Percentiles rank a stretch among this genome's conserved stretches.
These are phyloP conservation scores for Epinotia ramella DNA, from an alignment of 2,888 invertebrate genomes.

Conservation along the genomic window DNA sequence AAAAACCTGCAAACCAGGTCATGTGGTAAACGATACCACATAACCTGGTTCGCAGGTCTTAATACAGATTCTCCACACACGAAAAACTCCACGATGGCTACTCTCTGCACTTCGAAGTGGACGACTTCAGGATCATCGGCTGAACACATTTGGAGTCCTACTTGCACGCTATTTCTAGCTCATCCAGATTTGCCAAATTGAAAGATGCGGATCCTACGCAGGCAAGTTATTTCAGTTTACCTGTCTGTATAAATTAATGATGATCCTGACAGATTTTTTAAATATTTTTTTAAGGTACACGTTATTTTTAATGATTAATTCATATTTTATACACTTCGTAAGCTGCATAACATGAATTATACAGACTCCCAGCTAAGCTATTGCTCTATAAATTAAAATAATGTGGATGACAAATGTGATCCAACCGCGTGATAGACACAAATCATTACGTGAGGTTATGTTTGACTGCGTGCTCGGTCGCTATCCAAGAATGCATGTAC, in stretches of 20 bases:
- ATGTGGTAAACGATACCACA: no score
- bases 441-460: constrained; percentile 36
- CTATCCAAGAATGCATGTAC: constrained; percentile 5
- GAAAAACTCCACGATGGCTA: no score
- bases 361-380: constrained; percentile 25
- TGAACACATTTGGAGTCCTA: no score
- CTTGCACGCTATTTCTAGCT: no score
- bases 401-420: constrained; percentile 32
- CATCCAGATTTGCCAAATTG: neutral
- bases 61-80: no score
- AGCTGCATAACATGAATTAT: neutral
- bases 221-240: neutral
- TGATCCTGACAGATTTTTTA: neutral
- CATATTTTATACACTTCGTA: constrained; percentile 1
- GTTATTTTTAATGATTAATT: neutral
- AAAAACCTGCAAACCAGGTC: no score
- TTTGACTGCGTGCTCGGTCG: constrained; percentile 4
- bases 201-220: neutral
- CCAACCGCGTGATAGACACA: constrained; percentile 25
- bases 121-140: no score
- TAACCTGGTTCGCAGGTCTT: no score
- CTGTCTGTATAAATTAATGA: neutral
- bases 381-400: constrained; percentile 38
- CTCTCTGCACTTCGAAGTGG: no score
- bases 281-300: neutral